phyloP scores from a whole-genome alignment of 2,113 vertebrate species.

The Hippocampus comes region DNA sequence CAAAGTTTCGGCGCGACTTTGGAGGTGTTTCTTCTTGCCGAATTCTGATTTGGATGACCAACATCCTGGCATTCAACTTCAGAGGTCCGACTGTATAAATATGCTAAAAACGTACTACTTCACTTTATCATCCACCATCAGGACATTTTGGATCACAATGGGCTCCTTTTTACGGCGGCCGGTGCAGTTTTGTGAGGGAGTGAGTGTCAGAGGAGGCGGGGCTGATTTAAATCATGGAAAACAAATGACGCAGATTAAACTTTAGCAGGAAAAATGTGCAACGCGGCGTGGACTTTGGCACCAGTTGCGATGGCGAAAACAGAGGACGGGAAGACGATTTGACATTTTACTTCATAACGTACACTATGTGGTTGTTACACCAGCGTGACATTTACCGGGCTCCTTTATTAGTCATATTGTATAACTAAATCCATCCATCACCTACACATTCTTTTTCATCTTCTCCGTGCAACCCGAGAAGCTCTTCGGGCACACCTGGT shows the following conservation, averaged over 20 bases:
- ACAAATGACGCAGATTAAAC: conserved; percentile 58
- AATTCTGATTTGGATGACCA: too few relatives aligned
- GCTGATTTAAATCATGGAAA: background rate
- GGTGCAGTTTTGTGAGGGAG: too few relatives aligned
- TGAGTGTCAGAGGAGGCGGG: too few relatives aligned
- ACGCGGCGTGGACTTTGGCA: conserved; percentile 53
- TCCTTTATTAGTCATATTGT: conserved; percentile 43
- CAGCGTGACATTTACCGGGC: conserved; percentile 7
- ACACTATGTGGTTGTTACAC: background rate
- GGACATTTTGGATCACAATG: too few relatives aligned
- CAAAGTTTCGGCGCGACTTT: too few relatives aligned
- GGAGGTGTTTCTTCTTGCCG: too few relatives aligned
- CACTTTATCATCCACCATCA: too few relatives aligned
- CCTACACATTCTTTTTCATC: conserved; percentile 67
- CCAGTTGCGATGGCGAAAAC: background rate
- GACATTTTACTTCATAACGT: background rate
- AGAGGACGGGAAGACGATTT: background rate
- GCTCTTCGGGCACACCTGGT: conserved; percentile 21
- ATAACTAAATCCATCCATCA: background rate
- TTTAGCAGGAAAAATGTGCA: conserved; percentile 31
- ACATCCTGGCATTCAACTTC: too few relatives aligned
- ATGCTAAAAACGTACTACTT: too few relatives aligned
- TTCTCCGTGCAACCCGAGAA: conserved; percentile 49
- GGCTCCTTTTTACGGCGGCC: too few relatives aligned
- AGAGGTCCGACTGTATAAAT: too few relatives aligned